These are phyloP conservation scores for Hoplostethus atlanticus DNA, from an alignment of 2,797 vertebrate genomes.

Conservation along the genomic window DNA sequence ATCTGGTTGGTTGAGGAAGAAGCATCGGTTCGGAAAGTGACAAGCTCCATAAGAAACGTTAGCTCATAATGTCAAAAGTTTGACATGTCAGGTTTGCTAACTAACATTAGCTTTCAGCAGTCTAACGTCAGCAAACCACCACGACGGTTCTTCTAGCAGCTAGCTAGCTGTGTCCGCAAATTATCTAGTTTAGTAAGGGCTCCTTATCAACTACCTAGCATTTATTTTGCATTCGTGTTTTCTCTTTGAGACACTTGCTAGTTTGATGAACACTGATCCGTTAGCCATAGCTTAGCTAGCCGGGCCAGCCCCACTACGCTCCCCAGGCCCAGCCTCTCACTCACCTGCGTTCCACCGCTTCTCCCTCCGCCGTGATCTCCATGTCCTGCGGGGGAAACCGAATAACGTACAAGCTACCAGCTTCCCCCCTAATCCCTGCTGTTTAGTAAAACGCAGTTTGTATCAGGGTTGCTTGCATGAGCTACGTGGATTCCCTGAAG, in stretches of 20 bases:
- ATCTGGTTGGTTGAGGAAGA: no score
- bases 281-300: not conserved
- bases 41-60: no score
- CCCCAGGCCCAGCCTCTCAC: constrained; percentile 22
- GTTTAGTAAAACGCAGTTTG: not conserved
- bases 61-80: no score
- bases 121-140: not conserved
- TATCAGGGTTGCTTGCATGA: not conserved
- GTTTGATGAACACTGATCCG: not conserved
- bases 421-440: constrained; percentile 15
- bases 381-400: constrained; percentile 65
- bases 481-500: constrained; percentile 35
- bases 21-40: no score
- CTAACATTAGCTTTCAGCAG: not conserved
- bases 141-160: no score
- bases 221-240: not conserved
- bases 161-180: not conserved
- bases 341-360: constrained; percentile 81
- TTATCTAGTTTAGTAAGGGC: not conserved
- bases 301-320: not conserved
- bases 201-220: no score
- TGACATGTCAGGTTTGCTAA: not conserved
- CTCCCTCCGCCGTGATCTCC: constrained; percentile 76
- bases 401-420: constrained; percentile 55
- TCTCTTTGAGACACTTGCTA: not conserved